Base-by-base conservation (phyloP, 2,113 vertebrate genomes). In the Callionymus lyra region DNA sequence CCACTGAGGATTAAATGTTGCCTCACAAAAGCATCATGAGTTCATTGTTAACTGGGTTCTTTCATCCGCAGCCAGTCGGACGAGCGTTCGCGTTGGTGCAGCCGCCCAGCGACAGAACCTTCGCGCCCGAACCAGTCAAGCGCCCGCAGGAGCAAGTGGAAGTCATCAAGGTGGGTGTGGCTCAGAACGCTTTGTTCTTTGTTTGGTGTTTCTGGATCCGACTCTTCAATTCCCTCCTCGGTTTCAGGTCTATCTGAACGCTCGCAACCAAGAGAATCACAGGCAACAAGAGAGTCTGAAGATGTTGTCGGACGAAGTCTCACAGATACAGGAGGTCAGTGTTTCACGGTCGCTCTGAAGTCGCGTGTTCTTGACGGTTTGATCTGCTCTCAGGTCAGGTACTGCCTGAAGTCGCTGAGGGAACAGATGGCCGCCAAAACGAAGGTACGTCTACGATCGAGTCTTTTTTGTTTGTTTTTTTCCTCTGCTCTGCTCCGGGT, bases 251-350 rank as follows among this genome's bases (percentile, higher is more conserved):
- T 97, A 97, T 50, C 71, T 97, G 6, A 88, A 89, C 50, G 90
- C 83, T 0, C 83, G 82, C 13, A 81, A 72, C 6, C 81, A 91
- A 46, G 86, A 89, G 34, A 70, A 84, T 62, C 42, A 70, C 34
- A 80, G 69, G 27, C 86, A 89, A 0, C 87, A 89, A 39, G 76
- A 92, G 76, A 89, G 69, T 14, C 56, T 92, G 37, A 84, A 70
- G 60, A 91, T 90, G 78, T 80, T 93, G 41, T 91, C 87, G 34
- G 91, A 91, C 2, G 90, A 95, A 67, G 89, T 88, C 33, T 85
- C 88, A 13, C 88, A 93, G 46, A 90, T 91, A 16, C 90, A 93
- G 41, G 89, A 90, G 88, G 90, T 90, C 44, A 73, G 78, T 67
- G 0, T 32, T 12, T 51, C 21, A 4, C 21, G 21, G 4, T 8